Evolutionary conservation across 2,797 vertebrate species (phyloP), one percentile per base, ranked within the genome.

Genomic region (Pteronotus mesoamericanus): DNA sequence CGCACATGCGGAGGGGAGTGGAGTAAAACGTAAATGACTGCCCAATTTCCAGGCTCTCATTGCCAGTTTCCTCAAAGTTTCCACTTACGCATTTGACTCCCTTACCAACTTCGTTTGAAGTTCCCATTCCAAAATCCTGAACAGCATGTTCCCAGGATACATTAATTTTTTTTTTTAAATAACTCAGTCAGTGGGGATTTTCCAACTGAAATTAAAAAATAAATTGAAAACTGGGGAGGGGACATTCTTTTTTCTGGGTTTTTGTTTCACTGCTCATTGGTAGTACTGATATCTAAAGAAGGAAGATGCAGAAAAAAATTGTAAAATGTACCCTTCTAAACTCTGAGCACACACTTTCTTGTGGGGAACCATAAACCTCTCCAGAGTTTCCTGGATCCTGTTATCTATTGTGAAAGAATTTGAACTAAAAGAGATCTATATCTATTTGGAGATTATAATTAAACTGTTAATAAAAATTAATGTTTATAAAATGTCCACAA

Each of bases 1-100:
- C 98, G 98, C 99, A 98, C 99, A 99, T 98, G 99, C 98, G 97
- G 98, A 99, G 98, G 98, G 98, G 98, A 98, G 98, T 98, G 98
- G 98, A 99, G 99, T 98, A 97, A 98, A 99, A 98, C 98, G 98
- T 98, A 98, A 99, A 99, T 98, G 99, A 99, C 98, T 98, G 98
- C 98, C 98, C 98, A 98, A 98, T 99, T 99, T 99, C 99, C 99
- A 99, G 98, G 98, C 99, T 98, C 98, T 98, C 97, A 97, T 98
- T 99, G 98, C 99, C 99, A 98, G 98, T 99, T 99, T 99, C 99
- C 99, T 99, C 99, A 99, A 96, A 98, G 97, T 99, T 99, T 99
- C 99, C 99, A 99, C 98, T 99, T 99, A 99, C 99, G 99, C 99
- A 99, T 95, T 99, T 99, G 98, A 98, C 99, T 99, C 99, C 98